phyloP scores from a whole-genome alignment of 2,797 vertebrate species.

The Chaetodon trifasciatus region DNA sequence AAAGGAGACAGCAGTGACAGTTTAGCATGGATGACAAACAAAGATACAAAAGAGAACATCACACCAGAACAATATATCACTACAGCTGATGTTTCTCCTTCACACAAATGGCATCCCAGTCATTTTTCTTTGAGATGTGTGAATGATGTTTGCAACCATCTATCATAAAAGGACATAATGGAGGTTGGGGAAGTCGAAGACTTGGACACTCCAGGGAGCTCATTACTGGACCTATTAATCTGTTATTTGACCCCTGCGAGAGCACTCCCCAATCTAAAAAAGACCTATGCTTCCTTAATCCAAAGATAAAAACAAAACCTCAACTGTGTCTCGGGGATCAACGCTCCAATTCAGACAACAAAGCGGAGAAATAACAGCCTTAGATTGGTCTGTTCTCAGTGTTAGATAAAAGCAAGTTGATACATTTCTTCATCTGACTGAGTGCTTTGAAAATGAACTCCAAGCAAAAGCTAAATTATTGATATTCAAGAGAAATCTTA shows the following conservation, averaged over 20 bases:
- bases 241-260: slow-evolving; percentile 88
- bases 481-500: slow-evolving; percentile 75
- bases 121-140: slow-evolving; percentile 84
- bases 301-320: slow-evolving; percentile 83
- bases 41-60: slow-evolving; percentile 82
- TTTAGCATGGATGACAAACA: slow-evolving; percentile 78
- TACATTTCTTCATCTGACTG: slow-evolving; percentile 68
- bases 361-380: slow-evolving; percentile 72
- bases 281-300: slow-evolving; percentile 80
- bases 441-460: slow-evolving; percentile 80
- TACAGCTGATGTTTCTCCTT: slow-evolving; percentile 82
- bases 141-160: slow-evolving; percentile 85
- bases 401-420: slow-evolving; percentile 74
- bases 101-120: slow-evolving; percentile 82
- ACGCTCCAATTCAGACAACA: slow-evolving; percentile 79
- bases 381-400: slow-evolving; percentile 76
- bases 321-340: slow-evolving; percentile 73
- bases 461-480: slow-evolving; percentile 80
- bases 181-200: slow-evolving; percentile 77
- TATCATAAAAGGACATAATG: slow-evolving; percentile 82
- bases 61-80: slow-evolving; percentile 77
- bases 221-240: slow-evolving; percentile 89
- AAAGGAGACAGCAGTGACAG: slow-evolving; percentile 80
- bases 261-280: slow-evolving; percentile 81
- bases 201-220: slow-evolving; percentile 86